Percentiles rank a stretch among this genome's conserved stretches.
phyloP scores from a whole-genome alignment of 2,113 vertebrate species.

The Zootoca vivipara region DNA sequence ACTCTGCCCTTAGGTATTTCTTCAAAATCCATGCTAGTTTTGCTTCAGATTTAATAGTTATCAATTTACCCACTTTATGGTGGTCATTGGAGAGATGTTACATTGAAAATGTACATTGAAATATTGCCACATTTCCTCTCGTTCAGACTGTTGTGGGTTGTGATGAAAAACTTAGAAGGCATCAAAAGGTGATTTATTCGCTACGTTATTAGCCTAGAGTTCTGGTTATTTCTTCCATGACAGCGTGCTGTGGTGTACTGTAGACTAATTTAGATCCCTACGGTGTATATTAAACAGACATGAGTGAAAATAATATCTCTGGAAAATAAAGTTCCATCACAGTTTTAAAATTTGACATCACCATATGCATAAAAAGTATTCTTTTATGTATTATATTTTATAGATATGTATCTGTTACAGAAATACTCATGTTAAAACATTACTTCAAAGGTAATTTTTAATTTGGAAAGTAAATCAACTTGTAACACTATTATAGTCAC shows the following conservation, averaged over 20 bases:
- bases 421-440: background rate
- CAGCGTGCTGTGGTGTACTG: conserved; percentile 31
- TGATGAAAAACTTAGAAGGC: background rate
- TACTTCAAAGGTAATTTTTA: background rate
- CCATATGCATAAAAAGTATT: background rate
- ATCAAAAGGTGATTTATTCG: background rate
- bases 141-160: background rate
- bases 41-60: background rate
- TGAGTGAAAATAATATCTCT: background rate
- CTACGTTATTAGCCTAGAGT: conserved; percentile 12
- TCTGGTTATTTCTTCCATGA: conserved; percentile 38
- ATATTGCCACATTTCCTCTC: background rate
- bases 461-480: background rate
- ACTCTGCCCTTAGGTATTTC: background rate
- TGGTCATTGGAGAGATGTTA: background rate
- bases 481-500: background rate
- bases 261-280: conserved; percentile 30
- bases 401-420: conserved; percentile 27
- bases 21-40: background rate
- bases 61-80: background rate
- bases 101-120: background rate
- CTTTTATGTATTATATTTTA: background rate
- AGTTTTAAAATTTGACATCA: background rate
- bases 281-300: background rate
- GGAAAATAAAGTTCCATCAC: background rate